A percentile compares a stretch with the other conserved stretches of the same genome.
Evolutionary conservation across 2,113 vertebrate genomes (phyloP).

Genomic region (Callionymus lyra): DNA sequence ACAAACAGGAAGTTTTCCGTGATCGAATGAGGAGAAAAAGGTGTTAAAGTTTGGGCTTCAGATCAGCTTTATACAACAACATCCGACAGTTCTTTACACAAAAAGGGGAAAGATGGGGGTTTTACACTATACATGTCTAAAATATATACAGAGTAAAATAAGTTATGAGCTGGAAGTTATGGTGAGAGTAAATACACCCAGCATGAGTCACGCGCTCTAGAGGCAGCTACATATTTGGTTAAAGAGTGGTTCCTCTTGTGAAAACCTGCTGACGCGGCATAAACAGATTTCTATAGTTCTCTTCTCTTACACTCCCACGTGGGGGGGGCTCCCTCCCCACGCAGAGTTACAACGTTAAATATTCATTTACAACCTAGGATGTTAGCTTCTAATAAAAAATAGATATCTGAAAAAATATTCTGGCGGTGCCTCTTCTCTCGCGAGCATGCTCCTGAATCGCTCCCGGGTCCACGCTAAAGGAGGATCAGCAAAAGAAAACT

Average conservation of each 20-base stretch:
- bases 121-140: conserved; percentile 96
- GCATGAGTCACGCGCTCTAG: conserved; percentile 74
- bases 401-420: conserved; percentile 97
- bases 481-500: conserved; percentile 25
- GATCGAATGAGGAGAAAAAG: conserved; percentile 29
- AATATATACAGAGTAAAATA: conserved; percentile 99
- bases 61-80: conserved; percentile 67
- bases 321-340: conserved; percentile 39
- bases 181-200: conserved; percentile 43
- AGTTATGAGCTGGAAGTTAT: conserved; percentile 76
- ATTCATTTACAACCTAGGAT: conserved; percentile 95
- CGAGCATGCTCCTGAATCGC: conserved; percentile 80
- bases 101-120: conserved; percentile 86
- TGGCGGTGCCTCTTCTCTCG: conserved; percentile 82
- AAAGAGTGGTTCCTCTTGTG: conserved; percentile 81
- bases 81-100: conserved; percentile 89
- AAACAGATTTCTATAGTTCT: conserved; percentile 94
- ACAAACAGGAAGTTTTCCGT: conserved; percentile 27
- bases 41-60: conserved; percentile 51
- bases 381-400: conserved; percentile 99
- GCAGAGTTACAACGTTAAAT: conserved; percentile 92
- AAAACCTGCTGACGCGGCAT: conserved; percentile 83
- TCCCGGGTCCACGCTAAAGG: neutral
- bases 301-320: conserved; percentile 83
- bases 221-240: conserved; percentile 97